phyloP scores from a whole-genome alignment of 2,113 vertebrate species.

The Melanotaenia duboulayi region DNA sequence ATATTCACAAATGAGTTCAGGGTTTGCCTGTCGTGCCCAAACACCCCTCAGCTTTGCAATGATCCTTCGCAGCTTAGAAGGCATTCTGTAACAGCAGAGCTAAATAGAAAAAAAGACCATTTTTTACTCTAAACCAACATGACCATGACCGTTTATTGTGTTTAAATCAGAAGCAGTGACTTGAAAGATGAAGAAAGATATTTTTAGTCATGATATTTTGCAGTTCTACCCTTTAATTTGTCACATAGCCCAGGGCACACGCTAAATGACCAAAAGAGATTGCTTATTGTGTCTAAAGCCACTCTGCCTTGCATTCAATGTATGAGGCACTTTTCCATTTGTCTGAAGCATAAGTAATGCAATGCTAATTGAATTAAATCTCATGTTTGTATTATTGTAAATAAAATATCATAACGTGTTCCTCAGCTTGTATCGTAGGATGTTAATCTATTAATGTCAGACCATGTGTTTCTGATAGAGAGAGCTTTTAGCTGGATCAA shows the following conservation, averaged over 20 bases:
- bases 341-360: slow-evolving; percentile 25
- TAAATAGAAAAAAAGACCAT: slow-evolving; percentile 12
- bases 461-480: slow-evolving; percentile 30
- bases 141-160: background rate
- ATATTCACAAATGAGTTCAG: slow-evolving; percentile 19
- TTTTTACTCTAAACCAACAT: slow-evolving; percentile 20
- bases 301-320: slow-evolving; percentile 28
- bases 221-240: slow-evolving; percentile 9
- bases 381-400: slow-evolving; percentile 25
- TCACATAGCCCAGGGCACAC: slow-evolving; percentile 3
- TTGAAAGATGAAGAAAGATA: slow-evolving; percentile 6
- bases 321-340: slow-evolving; percentile 22
- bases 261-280: slow-evolving; percentile 27
- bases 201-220: background rate
- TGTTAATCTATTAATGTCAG: slow-evolving; percentile 38
- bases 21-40: slow-evolving; percentile 1
- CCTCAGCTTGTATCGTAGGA: slow-evolving; percentile 11
- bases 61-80: slow-evolving; percentile 1
- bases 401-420: slow-evolving; percentile 36
- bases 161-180: slow-evolving; percentile 28
- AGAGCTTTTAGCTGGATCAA: slow-evolving; percentile 66
- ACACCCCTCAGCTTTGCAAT: slow-evolving; percentile 29
- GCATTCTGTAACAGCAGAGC: slow-evolving; percentile 15
- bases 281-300: slow-evolving; percentile 14
- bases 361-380: slow-evolving; percentile 31